Conservation (phyloP, 2,113 vertebrate species). For the Cyprinodon variegatus region DNA sequence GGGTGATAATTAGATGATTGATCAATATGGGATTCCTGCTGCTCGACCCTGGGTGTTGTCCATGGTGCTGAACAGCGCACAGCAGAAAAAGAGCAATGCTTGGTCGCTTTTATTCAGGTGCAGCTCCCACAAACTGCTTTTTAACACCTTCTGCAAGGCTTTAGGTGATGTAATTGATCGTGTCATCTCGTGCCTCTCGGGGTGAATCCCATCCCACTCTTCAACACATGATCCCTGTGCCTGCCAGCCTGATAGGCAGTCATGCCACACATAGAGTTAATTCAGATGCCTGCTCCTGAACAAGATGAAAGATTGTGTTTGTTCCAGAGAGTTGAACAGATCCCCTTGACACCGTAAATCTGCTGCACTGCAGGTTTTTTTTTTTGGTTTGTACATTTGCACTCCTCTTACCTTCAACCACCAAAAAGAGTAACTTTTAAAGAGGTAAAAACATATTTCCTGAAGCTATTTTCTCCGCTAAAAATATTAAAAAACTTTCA, state of each 20-base stretch:
- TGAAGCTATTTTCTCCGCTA: conserved; percentile 10
- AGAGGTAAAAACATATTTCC: conserved; percentile 12
- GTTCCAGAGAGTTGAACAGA: conserved; percentile 46
- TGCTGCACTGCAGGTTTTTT: conserved; percentile 38
- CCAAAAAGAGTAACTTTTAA: conserved; percentile 45
- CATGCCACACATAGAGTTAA: conserved; percentile 45
- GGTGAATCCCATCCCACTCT: conserved; percentile 35
- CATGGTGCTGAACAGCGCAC: conserved; percentile 26
- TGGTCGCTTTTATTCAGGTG: conserved; percentile 41
- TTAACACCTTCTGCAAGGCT: conserved; percentile 34
- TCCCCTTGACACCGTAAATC: conserved; percentile 35
- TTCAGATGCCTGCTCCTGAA: conserved; percentile 54
- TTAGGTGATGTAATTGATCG: conserved; percentile 62
- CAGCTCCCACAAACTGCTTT: conserved; percentile 22
- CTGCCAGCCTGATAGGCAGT: conserved; percentile 36
- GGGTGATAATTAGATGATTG: not conserved
- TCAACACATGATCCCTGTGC: conserved; percentile 24
- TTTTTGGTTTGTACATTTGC: conserved; percentile 20
- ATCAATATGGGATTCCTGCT: not conserved
- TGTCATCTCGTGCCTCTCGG: conserved; percentile 53
- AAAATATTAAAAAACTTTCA: not conserved
- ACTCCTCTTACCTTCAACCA: conserved; percentile 21
- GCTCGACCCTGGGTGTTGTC: conserved; percentile 14
- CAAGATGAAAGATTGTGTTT: conserved; percentile 63
- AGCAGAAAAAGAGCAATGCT: conserved; percentile 4